Percentiles rank a stretch among this genome's conserved stretches.
These are phyloP conservation scores for Barnardius zonarius DNA, from an alignment of 2,113 vertebrate species.

Conservation along the genomic window DNA sequence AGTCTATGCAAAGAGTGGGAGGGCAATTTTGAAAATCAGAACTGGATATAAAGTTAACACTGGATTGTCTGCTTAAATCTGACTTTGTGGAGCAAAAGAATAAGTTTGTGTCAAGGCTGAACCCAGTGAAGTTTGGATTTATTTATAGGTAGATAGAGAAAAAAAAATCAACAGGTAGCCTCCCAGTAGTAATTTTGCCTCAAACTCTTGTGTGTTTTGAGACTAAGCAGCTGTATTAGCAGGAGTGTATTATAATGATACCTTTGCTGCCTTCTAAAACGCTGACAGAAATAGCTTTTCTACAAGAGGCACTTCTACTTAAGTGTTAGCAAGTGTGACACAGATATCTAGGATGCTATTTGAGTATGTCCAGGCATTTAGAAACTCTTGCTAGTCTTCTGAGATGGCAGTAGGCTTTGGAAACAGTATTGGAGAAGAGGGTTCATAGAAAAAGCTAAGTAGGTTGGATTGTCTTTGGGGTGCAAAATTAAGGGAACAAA, in stretches of 20 bases:
- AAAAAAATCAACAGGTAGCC: neutral
- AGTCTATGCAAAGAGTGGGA: slow-evolving; percentile 57
- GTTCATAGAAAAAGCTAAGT: neutral
- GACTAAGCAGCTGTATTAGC: neutral
- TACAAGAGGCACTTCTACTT: neutral
- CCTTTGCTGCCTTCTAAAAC: slow-evolving; percentile 8
- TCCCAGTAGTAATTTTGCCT: neutral
- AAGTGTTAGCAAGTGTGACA: neutral
- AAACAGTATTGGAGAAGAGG: neutral
- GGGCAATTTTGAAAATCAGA: slow-evolving; percentile 56
- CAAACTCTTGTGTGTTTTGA: neutral
- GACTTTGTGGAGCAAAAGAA: neutral
- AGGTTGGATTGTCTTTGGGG: neutral
- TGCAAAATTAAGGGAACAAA: neutral
- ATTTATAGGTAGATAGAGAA: neutral
- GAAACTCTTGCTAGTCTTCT: neutral
- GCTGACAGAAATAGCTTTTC: slow-evolving; percentile 7
- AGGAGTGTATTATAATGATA: neutral
- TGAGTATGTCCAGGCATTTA: neutral
- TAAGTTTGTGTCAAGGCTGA: neutral
- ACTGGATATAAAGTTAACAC: slow-evolving; percentile 38
- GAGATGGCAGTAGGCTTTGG: neutral
- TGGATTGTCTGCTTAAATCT: slow-evolving; percentile 25
- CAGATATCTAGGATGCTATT: slow-evolving; percentile 5
- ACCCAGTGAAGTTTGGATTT: neutral